phyloP scores from a whole-genome alignment of 2,888 invertebrate genomes.

The Drosophila melanosoma region DNA sequence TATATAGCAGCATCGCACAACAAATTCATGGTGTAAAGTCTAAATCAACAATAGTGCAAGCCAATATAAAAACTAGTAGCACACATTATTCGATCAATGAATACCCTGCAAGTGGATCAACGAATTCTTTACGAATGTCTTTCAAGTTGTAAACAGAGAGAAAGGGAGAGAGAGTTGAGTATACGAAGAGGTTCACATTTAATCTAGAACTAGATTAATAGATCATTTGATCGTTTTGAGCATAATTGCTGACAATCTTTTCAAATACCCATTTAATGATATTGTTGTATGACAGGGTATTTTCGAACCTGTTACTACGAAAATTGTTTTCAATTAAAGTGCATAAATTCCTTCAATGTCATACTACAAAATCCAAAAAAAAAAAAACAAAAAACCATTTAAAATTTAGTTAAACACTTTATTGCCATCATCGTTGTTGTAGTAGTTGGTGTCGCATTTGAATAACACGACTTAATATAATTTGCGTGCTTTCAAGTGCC shows the following conservation, averaged over 20 bases:
- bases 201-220: too few relatives aligned
- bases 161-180: neutral
- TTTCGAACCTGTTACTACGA: constrained; percentile 9
- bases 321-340: constrained; percentile 70
- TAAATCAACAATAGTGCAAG: constrained; percentile 61
- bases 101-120: constrained; percentile 26
- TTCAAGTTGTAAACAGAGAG: neutral
- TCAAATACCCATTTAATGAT: neutral
- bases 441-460: constrained; percentile 39
- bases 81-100: neutral
- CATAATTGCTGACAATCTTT: neutral
- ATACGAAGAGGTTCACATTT: too few relatives aligned
- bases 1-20: constrained; percentile 23
- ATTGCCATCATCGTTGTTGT: constrained; percentile 35
- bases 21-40: constrained; percentile 50
- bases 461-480: constrained; percentile 38
- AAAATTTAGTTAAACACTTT: constrained; percentile 45
- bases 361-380: constrained; percentile 18
- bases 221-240: neutral
- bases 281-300: constrained; percentile 24
- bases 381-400: constrained; percentile 21
- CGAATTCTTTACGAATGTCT: neutral
- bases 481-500: constrained; percentile 49
- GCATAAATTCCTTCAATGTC: constrained; percentile 75
- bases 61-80: constrained; percentile 47